Base-by-base conservation (phyloP, 2,113 vertebrate genomes). In the Mixornis gularis region DNA sequence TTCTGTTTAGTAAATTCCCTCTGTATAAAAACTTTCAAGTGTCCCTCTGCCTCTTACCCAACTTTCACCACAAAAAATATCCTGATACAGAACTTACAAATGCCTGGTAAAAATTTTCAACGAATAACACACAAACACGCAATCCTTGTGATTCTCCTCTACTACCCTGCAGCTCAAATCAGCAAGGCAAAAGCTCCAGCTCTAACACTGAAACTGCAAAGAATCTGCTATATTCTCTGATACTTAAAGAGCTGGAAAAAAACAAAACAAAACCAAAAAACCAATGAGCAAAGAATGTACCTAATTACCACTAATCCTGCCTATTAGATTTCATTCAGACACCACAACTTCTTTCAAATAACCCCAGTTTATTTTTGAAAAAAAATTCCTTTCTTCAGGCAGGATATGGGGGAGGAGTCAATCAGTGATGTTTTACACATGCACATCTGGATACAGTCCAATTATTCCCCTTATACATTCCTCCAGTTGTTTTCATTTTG, bases 401-500 rank as follows among this genome's bases (percentile, higher is more conserved):
- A 97, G 97, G 97, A 98, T 97, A 95, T 81, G 91, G 95, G 91
- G 97, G 97, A 97, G 97, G 97, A 97, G 97, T 89, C 91, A 93
- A 69, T 56, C 62, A 34, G 95, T 96, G 97, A 98, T 98, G 97
- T 94, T 97, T 98, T 96, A 97, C 97, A 97, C 97, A 98, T 97
- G 97, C 96, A 97, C 96, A 97, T 97, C 96, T 98, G 97, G 97
- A 97, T 85, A 96, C 76, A 79, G 97, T 96, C 96, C 97, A 97
- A 74, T 96, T 96, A 96, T 96, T 96, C 96, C 95, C 95, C 97
- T 97, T 97, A 97, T 97, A 97, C 97, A 97, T 97, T 97, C 96
- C 94, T 97, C 97, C 97, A 97, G 97, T 97, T 97, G 97, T 97
- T 97, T 97, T 97, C 97, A 97, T 98, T 98, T 97, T 97, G 96